Percentiles rank a stretch among this genome's conserved stretches.
phyloP scores from a whole-genome alignment of 2,113 vertebrate genomes.

The Acinonyx jubatus region DNA sequence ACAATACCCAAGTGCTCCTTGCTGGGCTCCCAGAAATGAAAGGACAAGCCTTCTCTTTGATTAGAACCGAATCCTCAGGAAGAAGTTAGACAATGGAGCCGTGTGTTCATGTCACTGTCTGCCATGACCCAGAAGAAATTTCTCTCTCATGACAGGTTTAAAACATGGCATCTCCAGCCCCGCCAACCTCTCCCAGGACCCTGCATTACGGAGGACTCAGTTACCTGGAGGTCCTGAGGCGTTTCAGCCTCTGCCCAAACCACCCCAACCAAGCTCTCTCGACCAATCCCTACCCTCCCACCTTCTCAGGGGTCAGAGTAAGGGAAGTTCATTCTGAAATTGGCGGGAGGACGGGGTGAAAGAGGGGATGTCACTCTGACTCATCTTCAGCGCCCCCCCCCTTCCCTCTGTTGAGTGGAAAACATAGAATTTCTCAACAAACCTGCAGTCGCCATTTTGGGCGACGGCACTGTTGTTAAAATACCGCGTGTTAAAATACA shows the following conservation, averaged over 20 bases:
- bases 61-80: not conserved
- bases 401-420: not conserved
- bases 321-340: not conserved
- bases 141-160: not conserved
- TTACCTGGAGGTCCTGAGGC: not conserved
- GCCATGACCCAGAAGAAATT: not conserved
- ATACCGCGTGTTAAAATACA: too few relatives aligned
- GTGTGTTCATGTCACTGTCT: not conserved
- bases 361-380: not conserved
- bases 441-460: fast-evolving
- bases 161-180: not conserved
- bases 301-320: too few relatives aligned
- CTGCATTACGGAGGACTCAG: not conserved
- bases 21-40: not conserved
- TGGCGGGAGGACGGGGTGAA: too few relatives aligned
- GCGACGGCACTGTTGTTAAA: not conserved
- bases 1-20: not conserved
- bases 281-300: not conserved
- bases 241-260: not conserved
- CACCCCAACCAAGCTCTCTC: not conserved
- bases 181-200: not conserved
- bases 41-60: not conserved
- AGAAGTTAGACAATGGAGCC: not conserved
- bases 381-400: too few relatives aligned
- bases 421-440: not conserved